phyloP scores from a whole-genome alignment of 64 coral and sea anemone genomes.

The Stylophora pistillata region DNA sequence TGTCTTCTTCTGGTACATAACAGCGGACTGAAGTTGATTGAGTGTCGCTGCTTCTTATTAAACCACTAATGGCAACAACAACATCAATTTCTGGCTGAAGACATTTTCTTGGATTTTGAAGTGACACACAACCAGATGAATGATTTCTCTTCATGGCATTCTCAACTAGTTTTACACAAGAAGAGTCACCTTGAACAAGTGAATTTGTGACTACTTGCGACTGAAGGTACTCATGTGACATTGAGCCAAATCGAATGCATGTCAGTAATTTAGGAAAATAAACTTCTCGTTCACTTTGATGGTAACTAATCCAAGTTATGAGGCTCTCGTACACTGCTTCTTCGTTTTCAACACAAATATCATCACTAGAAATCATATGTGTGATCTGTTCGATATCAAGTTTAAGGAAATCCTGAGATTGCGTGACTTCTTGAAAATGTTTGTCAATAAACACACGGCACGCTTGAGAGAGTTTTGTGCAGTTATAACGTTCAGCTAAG shows the following conservation, averaged over 20 bases:
- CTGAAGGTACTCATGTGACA: not conserved
- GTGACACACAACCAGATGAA: not conserved
- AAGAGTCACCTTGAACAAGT: not conserved
- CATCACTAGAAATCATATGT: conserved; percentile 29
- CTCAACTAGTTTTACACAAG: conserved; percentile 5
- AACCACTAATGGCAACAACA: conserved; percentile 20
- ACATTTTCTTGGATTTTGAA: conserved; percentile 19
- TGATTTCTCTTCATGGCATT: not conserved
- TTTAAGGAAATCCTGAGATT: conserved; percentile 19
- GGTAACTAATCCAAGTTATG: conserved; percentile 13
- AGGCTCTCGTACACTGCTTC: conserved; percentile 8
- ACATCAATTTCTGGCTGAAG: conserved; percentile 26
- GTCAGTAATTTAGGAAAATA: not conserved
- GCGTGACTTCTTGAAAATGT: conserved; percentile 35
- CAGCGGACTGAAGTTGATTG: conserved; percentile 15
- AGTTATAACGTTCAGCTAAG: conserved; percentile 56
- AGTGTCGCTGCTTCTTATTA: conserved; percentile 11
- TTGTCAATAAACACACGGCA: conserved; percentile 19
- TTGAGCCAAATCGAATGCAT: conserved; percentile 12
- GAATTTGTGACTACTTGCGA: not conserved
- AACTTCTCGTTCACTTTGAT: conserved; percentile 5
- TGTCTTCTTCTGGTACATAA: conserved; percentile 41
- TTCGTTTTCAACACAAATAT: conserved; percentile 6
- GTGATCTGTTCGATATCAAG: not conserved
- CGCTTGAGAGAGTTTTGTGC: not conserved